Base-by-base conservation (phyloP, 2,797 vertebrate species). In the Parauchenoglanis ngamensis region DNA sequence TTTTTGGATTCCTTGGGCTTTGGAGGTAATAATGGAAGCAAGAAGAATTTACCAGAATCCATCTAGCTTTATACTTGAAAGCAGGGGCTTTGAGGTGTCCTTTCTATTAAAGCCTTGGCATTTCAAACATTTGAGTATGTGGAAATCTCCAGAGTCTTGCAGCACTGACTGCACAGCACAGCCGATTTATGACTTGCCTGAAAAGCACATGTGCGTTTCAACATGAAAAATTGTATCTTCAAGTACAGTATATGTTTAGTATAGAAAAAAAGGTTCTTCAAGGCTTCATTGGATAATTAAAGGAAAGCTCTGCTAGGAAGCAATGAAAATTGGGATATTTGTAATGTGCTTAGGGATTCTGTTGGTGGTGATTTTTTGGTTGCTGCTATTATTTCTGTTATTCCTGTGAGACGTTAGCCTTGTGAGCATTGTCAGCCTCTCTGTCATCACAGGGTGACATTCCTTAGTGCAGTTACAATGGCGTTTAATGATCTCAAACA, bases 11-110 rank as follows among this genome's bases (percentile, higher is more conserved):
- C 56, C 72, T 40, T 23, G 40, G 19, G 40, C 77, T 81, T 75
- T 81, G 13, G 44, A 87, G 31, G 57, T 67, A 67, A 76, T 83
- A 76, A 87, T 67, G 46, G 73, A 76, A 65, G 46, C 13, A 15
- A 65, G 70, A 7, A 67, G 59, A 84, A 67, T 83, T 28, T 23
- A 56, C 13, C 46, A 57, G 11, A 83, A 67, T 67, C 59, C 70
- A 35, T 67, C 46, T 7, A 67, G 31, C 4, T 87, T 87, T 49
- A 52, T 46, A 75, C 4, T 17, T 31, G 52, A 21, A 86, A 11
- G 35, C 49, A 70, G 63, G 13, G 8, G 68, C 31, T 25, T 70
- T 82, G 54, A 82, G 57, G 23, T 28, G 54, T 61, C 25, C 40
- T 19, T 75, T 72, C 44, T 49, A 73, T 46, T 35, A 35, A 87